These are phyloP conservation scores for Tautogolabrus adspersus DNA, from an alignment of 2,113 vertebrate genomes.

Conservation along the genomic window DNA sequence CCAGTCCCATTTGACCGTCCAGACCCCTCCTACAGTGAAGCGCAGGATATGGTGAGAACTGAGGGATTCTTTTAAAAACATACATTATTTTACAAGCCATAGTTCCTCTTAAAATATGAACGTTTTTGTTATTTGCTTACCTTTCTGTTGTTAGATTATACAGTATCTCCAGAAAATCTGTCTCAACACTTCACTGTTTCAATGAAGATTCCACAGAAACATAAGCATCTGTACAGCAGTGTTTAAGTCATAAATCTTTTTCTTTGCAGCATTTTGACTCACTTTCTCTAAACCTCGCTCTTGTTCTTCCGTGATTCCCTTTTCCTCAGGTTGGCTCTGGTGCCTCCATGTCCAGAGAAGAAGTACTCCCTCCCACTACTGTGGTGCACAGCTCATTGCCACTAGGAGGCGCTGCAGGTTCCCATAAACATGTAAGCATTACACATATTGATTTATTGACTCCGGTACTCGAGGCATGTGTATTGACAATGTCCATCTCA, in stretches of 20 bases:
- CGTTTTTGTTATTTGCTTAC: no score
- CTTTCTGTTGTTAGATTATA: no score
- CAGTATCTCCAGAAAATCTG: no score
- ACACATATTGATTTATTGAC: not conserved
- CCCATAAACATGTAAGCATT: slow-evolving; percentile 83
- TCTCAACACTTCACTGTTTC: no score
- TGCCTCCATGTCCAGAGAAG: slow-evolving; percentile 77
- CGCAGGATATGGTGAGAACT: slow-evolving; percentile 67
- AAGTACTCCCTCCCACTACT: slow-evolving; percentile 69
- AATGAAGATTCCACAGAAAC: no score
- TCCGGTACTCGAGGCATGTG: not conserved
- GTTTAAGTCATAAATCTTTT: not conserved
- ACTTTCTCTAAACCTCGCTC: not conserved
- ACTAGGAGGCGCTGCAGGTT: slow-evolving; percentile 72
- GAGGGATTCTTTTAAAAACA: not conserved
- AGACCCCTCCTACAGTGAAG: slow-evolving; percentile 59
- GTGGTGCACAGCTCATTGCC: slow-evolving; percentile 73
- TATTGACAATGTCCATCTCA: not conserved
- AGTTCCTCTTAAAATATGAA: not conserved
- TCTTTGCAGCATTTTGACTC: not conserved
- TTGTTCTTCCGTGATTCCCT: slow-evolving; percentile 51
- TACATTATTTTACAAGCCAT: not conserved
- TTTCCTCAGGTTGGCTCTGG: slow-evolving; percentile 74
- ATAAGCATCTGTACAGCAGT: not conserved
- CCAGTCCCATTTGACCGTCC: slow-evolving; percentile 77